These are phyloP conservation scores for Chelonus formosanus DNA, from an alignment of 2,888 invertebrate genomes.

Conservation along the genomic window DNA sequence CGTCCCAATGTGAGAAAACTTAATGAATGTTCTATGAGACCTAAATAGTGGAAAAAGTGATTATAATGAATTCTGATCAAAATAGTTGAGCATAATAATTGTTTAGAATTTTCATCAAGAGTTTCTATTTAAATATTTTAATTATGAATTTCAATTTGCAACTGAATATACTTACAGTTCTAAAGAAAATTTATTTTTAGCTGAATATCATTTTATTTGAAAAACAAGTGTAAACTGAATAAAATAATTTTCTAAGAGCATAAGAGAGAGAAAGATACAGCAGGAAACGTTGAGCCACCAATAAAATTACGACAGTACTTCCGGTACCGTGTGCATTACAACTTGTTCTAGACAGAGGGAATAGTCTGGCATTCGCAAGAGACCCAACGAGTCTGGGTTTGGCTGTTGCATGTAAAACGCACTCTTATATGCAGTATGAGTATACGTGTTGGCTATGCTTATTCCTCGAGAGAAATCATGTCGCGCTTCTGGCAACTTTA, in stretches of 20 bases:
- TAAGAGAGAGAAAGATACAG: too few species aligned
- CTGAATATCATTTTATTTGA: too few species aligned
- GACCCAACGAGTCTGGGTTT: constrained; percentile 16
- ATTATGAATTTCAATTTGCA: too few species aligned
- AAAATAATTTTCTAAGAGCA: not conserved
- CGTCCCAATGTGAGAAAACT: too few species aligned
- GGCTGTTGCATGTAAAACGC: constrained; percentile 23
- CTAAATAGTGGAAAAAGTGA: too few species aligned
- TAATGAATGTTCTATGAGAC: too few species aligned
- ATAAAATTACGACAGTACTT: constrained; percentile 40
- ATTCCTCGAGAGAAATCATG: constrained; percentile 54
- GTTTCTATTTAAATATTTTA: too few species aligned
- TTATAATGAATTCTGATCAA: too few species aligned
- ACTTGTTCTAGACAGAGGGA: constrained; percentile 41
- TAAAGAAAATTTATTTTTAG: too few species aligned
- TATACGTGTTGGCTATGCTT: constrained; percentile 38
- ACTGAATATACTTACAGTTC: too few species aligned
- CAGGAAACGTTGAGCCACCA: constrained; percentile 22
- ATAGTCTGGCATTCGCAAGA: constrained; percentile 33
- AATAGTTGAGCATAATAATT: too few species aligned
- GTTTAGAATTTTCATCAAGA: too few species aligned
- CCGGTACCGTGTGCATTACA: constrained; percentile 39
- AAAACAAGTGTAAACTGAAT: constrained; percentile 5
- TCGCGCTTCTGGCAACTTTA: constrained; percentile 48
- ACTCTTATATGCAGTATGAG: constrained; percentile 18